Conservation (phyloP, 2,888 invertebrate species). For the Eucera pruinosa region DNA sequence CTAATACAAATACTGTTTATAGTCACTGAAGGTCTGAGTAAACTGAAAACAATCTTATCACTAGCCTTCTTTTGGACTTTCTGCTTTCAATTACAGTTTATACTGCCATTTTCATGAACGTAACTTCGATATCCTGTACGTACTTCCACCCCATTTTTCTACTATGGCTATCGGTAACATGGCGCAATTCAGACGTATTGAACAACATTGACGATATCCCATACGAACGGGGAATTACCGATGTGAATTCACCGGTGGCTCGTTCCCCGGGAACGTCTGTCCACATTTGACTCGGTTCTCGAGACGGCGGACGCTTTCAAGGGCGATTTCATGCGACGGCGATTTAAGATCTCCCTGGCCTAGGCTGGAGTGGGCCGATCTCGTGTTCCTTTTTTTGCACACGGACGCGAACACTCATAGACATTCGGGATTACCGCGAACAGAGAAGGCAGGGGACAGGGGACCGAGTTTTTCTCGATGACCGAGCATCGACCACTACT, state of each 20-base stretch:
- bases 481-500: slow-evolving; percentile 68
- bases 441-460: slow-evolving; percentile 25
- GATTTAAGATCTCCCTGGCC: slow-evolving; percentile 46
- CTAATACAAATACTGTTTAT: too few relatives aligned
- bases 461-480: slow-evolving; percentile 67
- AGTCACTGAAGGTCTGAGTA: too few relatives aligned
- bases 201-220: slow-evolving; percentile 27
- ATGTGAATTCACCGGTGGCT: slow-evolving; percentile 43
- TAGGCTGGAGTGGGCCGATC: slow-evolving; percentile 20
- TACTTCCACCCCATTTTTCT: too few relatives aligned
- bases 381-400: slow-evolving; percentile 32
- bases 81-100: too few relatives aligned
- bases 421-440: slow-evolving; percentile 50
- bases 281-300: slow-evolving; percentile 49
- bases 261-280: slow-evolving; percentile 29
- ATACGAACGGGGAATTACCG: slow-evolving; percentile 34
- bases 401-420: slow-evolving; percentile 43
- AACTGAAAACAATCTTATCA: too few relatives aligned
- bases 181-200: slow-evolving; percentile 15
- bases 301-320: slow-evolving; percentile 56
- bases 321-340: slow-evolving; percentile 57
- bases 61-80: too few relatives aligned
- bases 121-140: too few relatives aligned
- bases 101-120: too few relatives aligned
- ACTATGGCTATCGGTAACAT: slow-evolving; percentile 32